Evolutionary conservation across 2,888 invertebrate genomes (phyloP).

Genomic region (Synanthedon formicaeformis): DNA sequence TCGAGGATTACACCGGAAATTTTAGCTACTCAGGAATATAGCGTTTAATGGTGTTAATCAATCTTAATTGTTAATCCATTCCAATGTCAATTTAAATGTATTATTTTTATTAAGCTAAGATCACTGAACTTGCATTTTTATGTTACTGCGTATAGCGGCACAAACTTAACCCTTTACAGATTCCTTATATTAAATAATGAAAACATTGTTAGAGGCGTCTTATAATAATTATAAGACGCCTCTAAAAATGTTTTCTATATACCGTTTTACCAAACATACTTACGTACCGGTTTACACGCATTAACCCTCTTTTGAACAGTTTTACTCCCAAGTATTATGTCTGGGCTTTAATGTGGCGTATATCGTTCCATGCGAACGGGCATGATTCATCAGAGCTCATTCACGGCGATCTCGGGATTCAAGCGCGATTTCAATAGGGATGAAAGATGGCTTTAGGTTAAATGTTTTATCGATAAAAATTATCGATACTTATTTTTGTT

Average conservation of each 20-base stretch:
- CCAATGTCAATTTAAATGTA: too few relatives aligned
- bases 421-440: slow-evolving; percentile 41
- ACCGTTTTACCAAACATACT: neutral
- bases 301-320: slow-evolving; percentile 5
- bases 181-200: too few relatives aligned
- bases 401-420: slow-evolving; percentile 54
- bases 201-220: too few relatives aligned
- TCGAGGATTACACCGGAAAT: slow-evolving; percentile 16
- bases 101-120: too few relatives aligned
- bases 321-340: slow-evolving; percentile 25
- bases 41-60: neutral
- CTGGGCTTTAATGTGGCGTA: slow-evolving; percentile 26
- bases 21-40: neutral
- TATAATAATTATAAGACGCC: too few relatives aligned
- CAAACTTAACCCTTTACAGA: too few relatives aligned
- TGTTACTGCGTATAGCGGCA: too few relatives aligned
- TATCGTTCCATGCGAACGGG: slow-evolving; percentile 47
- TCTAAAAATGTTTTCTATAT: neutral
- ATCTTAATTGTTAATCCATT: neutral
- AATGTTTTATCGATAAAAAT: too few relatives aligned
- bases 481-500: too few relatives aligned
- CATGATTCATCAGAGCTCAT: slow-evolving; percentile 64
- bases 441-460: slow-evolving; percentile 7
- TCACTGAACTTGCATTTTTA: too few relatives aligned
- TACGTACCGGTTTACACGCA: too few relatives aligned